These are phyloP conservation scores for Sciaenops ocellatus DNA, from an alignment of 2,797 vertebrate genomes.

Conservation along the genomic window DNA sequence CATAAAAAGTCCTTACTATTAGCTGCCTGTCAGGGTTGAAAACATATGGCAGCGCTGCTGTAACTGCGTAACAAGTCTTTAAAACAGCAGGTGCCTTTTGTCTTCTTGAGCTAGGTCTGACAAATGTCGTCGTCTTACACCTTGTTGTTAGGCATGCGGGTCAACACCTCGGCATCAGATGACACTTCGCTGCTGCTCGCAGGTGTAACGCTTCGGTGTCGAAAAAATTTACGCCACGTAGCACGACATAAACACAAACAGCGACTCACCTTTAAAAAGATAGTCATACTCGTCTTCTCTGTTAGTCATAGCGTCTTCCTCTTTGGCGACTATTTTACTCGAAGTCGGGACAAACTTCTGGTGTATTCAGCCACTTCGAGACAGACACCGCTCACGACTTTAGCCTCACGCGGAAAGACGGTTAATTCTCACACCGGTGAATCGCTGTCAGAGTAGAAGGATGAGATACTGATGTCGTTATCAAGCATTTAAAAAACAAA, in stretches of 20 bases:
- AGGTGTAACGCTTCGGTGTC: slow-evolving; percentile 35
- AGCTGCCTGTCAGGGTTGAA: slow-evolving; percentile 1
- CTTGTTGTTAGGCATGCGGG: slow-evolving; percentile 21
- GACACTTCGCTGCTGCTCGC: slow-evolving; percentile 31
- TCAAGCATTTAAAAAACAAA: not conserved
- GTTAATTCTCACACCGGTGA: not conserved
- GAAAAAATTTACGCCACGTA: slow-evolving; percentile 16
- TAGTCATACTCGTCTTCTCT: slow-evolving; percentile 93
- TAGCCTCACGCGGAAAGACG: slow-evolving; percentile 3
- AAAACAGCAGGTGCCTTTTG: slow-evolving; percentile 25
- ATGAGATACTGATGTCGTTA: not conserved
- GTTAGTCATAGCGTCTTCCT: slow-evolving; percentile 82
- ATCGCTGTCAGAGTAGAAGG: not conserved
- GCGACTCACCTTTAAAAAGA: slow-evolving; percentile 91
- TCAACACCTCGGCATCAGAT: slow-evolving; percentile 50
- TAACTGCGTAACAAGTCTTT: not conserved
- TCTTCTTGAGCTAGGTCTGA: not conserved
- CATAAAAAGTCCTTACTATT: not conserved
- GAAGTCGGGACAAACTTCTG: slow-evolving; percentile 67
- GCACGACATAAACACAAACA: not conserved
- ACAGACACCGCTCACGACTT: slow-evolving; percentile 30
- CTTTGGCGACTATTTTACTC: slow-evolving; percentile 1
- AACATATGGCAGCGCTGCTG: not conserved
- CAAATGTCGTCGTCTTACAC: slow-evolving; percentile 27
- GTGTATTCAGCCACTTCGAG: slow-evolving; percentile 42